Conservation (phyloP, 2,797 vertebrate genomes). For the Sebastolobus altivelis region DNA sequence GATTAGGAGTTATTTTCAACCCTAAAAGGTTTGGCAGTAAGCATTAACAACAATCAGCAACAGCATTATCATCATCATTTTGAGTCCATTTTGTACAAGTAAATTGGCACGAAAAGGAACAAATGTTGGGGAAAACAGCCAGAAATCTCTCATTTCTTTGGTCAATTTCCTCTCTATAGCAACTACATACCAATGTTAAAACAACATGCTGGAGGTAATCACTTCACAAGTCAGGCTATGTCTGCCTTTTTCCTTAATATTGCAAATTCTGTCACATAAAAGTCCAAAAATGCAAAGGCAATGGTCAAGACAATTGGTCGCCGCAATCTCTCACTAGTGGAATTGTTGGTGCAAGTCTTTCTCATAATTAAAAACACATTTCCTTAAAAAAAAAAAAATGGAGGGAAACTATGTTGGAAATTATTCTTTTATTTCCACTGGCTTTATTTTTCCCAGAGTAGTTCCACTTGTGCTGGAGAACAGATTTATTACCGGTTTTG, state of each 20-base stretch:
- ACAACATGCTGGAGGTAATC: slow-evolving; percentile 8
- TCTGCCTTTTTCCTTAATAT: background rate
- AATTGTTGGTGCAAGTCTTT: slow-evolving; percentile 4
- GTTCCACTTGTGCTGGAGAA: slow-evolving; percentile 19
- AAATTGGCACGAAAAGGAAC: slow-evolving; percentile 27
- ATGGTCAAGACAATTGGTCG: background rate
- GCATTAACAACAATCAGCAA: slow-evolving; percentile 21
- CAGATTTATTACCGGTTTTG: slow-evolving; percentile 12
- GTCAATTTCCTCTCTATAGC: slow-evolving; percentile 11
- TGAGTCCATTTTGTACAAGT: slow-evolving; percentile 1
- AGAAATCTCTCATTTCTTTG: background rate
- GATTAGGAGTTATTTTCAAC: slow-evolving; percentile 30
- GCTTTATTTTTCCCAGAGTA: slow-evolving; percentile 16
- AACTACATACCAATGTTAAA: background rate
- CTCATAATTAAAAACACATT: slow-evolving; percentile 53
- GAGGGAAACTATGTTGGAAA: slow-evolving; percentile 15
- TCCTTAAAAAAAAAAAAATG: background rate
- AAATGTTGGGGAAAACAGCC: background rate
- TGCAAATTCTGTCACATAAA: background rate
- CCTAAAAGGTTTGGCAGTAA: slow-evolving; percentile 3
- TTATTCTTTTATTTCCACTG: slow-evolving; percentile 40
- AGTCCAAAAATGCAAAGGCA: slow-evolving; percentile 4
- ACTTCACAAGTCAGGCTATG: background rate
- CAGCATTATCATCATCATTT: slow-evolving; percentile 16
- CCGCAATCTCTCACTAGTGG: background rate